Base-by-base conservation (phyloP, 2,888 invertebrate genomes). In the Antheraea assamensis region DNA sequence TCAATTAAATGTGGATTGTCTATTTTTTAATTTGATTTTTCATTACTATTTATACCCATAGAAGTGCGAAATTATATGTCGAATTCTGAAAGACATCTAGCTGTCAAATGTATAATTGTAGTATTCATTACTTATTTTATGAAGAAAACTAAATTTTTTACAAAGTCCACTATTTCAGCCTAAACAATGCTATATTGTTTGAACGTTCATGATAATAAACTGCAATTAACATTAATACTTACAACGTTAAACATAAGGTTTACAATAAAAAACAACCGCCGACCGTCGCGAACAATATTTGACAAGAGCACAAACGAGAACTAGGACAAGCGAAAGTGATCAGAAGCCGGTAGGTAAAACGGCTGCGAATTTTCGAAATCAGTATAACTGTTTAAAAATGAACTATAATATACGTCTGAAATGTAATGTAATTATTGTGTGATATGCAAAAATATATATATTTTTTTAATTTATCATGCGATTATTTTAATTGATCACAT, bases 261-360 rank as follows among this genome's bases (percentile, higher is more conserved):
- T 42, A 68, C 24, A 74, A 52, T 74, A 27, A 42, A n/a, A 13
- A 2, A 66, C n/a, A n/a, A 68, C n/a, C 24, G 19, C 35, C 21
- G 30, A 15, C 31, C 52, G 58, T 58, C 64, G 70, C 70, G 74
- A 64, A 81, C 77, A 79, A 83, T 78, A 80, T 77, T 80, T 74
- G 77, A 79, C 80, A 75, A 82, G 81, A 85, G 83, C 86, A 85
- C 83, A 80, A 77, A 70, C 75, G 72, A 75, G 78, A 89, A 83
- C 80, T 85, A 80, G 87, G 85, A 78, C 88, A 85, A 80, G 88
- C 87, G 89, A 89, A 89, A 89, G 89, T 88, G 83, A 82, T 84
- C 78, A 79, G 81, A 83, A 13, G 58, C 58, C 58, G 24, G 58
- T 58, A 58, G 82, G 82, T 64, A 64, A 27, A 15, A 21, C 47